Evolutionary conservation across 23 tunicate genomes (phyloP), one percentile per base, ranked within the genome.

Genomic region (Ascidia mentula): DNA sequence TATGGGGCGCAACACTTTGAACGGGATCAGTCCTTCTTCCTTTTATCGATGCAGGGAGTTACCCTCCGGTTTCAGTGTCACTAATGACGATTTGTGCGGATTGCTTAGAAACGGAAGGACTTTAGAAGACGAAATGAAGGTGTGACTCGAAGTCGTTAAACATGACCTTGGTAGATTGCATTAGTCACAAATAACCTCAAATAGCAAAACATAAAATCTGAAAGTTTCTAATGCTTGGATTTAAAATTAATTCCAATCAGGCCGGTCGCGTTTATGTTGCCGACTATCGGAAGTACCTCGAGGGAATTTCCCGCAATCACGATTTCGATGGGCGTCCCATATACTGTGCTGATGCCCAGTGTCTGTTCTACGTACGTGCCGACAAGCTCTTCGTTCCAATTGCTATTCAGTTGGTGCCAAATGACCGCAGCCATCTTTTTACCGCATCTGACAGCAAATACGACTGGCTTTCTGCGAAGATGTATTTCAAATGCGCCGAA

Each of bases 201-300:
- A n/a, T n/a, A n/a, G n/a, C n/a, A n/a, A n/a, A n/a, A n/a, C n/a
- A n/a, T n/a, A n/a, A n/a, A n/a, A n/a, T n/a, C n/a, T n/a, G n/a
- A n/a, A n/a, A n/a, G n/a, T n/a, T n/a, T n/a, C n/a, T n/a, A n/a
- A n/a, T n/a, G n/a, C n/a, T n/a, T n/a, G n/a, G n/a, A n/a, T n/a
- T n/a, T n/a, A n/a, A n/a, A n/a, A n/a, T n/a, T n/a, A n/a, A n/a
- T n/a, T n/a, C n/a, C n/a, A n/a, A n/a, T n/a, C n/a, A 89, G 94
- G 77, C 80, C 37, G 94, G 94, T n/a, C 69, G 46, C 26, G 20
- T 83, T 35, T 89, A 77, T 80, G 83, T 89, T 73, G 46, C 73
- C 37, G 94, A 89, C 36, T 89, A 77, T 75, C 36, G 22, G 9
- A 22, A 37, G 6, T 6, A 46, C 6, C 28, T 70, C 5, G 46